Percentiles rank a stretch among this genome's conserved stretches.
Evolutionary conservation across 2,797 vertebrate species (phyloP).

Genomic region (Nyctalus aviator): DNA sequence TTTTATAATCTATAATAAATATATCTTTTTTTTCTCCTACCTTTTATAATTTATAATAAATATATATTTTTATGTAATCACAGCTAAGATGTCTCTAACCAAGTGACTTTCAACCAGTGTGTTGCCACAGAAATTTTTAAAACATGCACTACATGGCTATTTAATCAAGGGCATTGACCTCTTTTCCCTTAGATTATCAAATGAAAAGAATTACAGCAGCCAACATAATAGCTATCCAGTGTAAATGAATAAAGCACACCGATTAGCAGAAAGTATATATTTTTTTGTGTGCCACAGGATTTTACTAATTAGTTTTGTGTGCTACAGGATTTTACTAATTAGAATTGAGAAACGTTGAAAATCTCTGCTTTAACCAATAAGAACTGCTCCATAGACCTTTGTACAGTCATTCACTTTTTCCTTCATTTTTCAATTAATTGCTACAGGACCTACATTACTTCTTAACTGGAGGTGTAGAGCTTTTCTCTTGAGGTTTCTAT

Average conservation of each 20-base stretch:
- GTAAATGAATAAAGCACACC: neutral
- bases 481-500: neutral
- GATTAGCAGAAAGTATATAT: neutral
- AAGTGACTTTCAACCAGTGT: neutral
- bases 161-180: neutral
- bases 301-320: neutral
- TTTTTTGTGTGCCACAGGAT: neutral
- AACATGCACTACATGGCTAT: neutral
- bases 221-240: neutral
- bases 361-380: neutral
- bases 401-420: neutral
- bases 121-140: neutral
- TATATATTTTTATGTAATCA: neutral
- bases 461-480: neutral
- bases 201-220: neutral
- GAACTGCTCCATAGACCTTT: neutral
- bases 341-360: neutral
- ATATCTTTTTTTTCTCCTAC: neutral
- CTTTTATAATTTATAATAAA: neutral
- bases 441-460: neutral
- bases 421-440: slow-evolving; percentile 32
- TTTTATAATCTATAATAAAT: neutral
- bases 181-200: neutral
- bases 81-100: neutral
- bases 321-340: neutral